Evolutionary conservation across 2,113 vertebrate genomes (phyloP).

Genomic region (Corythaixoides concolor): DNA sequence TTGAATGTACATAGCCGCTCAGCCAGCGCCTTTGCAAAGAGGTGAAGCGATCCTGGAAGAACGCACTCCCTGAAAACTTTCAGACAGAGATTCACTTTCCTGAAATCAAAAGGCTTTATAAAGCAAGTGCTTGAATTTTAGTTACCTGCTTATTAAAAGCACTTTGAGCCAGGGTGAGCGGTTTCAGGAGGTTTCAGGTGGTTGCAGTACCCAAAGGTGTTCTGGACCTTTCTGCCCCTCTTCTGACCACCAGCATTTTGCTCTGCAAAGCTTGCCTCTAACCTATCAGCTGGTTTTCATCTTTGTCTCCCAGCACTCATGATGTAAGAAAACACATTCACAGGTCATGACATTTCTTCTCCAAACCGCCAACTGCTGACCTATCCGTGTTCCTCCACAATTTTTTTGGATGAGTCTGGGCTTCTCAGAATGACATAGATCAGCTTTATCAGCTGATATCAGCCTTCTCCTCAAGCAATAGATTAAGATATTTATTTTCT

Average conservation of each 20-base stretch:
- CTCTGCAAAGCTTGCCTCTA: neutral
- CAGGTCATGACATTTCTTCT: neutral
- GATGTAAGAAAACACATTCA: neutral
- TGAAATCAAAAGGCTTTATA: neutral
- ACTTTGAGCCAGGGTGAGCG: neutral
- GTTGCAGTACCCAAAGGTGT: neutral
- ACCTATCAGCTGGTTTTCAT: neutral
- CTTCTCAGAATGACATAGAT: neutral
- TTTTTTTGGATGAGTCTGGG: neutral
- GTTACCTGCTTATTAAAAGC: neutral
- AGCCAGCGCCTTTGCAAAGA: rapidly evolving
- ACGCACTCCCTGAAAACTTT: rapidly evolving
- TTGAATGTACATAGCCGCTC: rapidly evolving
- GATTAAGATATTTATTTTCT: neutral
- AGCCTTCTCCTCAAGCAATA: neutral
- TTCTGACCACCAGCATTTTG: neutral
- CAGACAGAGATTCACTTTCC: neutral
- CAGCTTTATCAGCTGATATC: neutral
- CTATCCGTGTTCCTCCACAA: neutral
- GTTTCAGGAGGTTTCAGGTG: neutral
- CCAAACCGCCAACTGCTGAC: neutral
- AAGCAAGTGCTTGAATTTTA: neutral
- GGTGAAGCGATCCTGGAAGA: neutral
- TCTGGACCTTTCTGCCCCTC: neutral
- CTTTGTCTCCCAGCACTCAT: neutral